These are phyloP conservation scores for Caenorhabditis virilis DNA, from an alignment of 2,888 invertebrate genomes.

Conservation along the genomic window DNA sequence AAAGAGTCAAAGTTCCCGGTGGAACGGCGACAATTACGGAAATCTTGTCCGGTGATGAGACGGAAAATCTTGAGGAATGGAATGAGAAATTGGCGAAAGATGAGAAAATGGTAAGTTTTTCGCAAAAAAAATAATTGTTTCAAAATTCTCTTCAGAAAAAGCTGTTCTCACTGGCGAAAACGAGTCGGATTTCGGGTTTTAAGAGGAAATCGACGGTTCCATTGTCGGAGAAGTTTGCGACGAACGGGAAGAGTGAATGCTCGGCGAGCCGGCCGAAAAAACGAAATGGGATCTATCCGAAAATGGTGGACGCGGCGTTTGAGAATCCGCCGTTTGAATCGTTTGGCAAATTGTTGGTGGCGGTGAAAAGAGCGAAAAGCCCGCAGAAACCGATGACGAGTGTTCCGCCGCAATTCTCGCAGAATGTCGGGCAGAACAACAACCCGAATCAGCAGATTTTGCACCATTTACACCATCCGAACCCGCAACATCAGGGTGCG, in stretches of 20 bases:
- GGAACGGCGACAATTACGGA: slow-evolving; percentile 9
- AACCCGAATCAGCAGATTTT: neutral
- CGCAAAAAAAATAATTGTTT: neutral
- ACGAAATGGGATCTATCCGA: slow-evolving; percentile 3
- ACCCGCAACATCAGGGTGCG: too few species aligned
- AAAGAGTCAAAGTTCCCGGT: slow-evolving; percentile 12
- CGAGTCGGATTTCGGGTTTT: too few species aligned
- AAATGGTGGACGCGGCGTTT: slow-evolving; percentile 4
- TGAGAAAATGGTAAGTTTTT: neutral
- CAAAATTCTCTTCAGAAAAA: neutral
- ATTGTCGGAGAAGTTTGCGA: slow-evolving; percentile 5
- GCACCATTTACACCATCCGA: neutral
- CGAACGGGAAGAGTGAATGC: neutral
- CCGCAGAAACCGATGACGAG: too few species aligned
- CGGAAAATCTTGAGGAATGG: slow-evolving; percentile 20
- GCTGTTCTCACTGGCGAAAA: too few species aligned
- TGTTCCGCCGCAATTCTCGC: too few species aligned
- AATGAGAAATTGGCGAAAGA: neutral
- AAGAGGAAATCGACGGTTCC: slow-evolving; percentile 1
- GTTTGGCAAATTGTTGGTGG: slow-evolving; percentile 4
- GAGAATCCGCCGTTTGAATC: slow-evolving; percentile 5
- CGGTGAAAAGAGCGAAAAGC: too few species aligned
- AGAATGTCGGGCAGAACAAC: too few species aligned
- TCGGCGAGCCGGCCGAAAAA: slow-evolving; percentile 3
- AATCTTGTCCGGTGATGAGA: slow-evolving; percentile 10